Conservation (phyloP, 2,113 vertebrate genomes). For the Pavo muticus region DNA sequence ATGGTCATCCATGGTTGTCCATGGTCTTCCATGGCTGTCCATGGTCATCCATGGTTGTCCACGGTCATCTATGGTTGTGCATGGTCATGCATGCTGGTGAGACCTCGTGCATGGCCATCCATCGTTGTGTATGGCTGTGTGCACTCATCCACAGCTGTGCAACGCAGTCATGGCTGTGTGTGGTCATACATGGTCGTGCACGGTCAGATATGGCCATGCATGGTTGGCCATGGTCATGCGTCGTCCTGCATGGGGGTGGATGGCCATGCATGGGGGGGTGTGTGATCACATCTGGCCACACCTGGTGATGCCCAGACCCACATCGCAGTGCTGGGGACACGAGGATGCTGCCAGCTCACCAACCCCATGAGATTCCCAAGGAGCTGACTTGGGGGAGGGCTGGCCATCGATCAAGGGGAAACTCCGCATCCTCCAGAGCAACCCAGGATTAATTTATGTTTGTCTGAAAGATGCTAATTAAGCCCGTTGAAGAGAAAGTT, state of each 20-base stretch:
- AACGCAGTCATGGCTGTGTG: not conserved
- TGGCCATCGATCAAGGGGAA: conserved; percentile 39
- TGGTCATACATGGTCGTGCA: rapidly evolving
- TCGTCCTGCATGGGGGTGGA: not conserved
- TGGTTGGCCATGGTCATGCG: too few relatives aligned
- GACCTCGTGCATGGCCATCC: too few relatives aligned
- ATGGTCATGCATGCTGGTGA: too few relatives aligned
- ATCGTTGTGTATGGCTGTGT: too few relatives aligned
- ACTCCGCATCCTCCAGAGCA: conserved; percentile 36
- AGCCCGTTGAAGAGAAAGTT: conserved; percentile 77
- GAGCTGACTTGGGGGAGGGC: conserved; percentile 7
- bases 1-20: too few relatives aligned
- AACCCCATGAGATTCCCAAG: rapidly evolving
- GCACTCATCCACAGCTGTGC: too few relatives aligned
- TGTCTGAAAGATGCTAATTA: conserved; percentile 76
- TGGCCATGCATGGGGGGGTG: not conserved
- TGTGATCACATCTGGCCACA: not conserved
- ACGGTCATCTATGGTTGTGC: too few relatives aligned
- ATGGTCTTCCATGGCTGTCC: too few relatives aligned
- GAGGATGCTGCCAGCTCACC: not conserved
- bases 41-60: too few relatives aligned
- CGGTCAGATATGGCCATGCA: too few relatives aligned
- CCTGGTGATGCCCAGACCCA: not conserved
- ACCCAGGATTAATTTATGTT: conserved; percentile 76
- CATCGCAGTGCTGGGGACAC: not conserved